Base-by-base conservation (phyloP, 2,113 vertebrate genomes). In the Columba janthina region DNA sequence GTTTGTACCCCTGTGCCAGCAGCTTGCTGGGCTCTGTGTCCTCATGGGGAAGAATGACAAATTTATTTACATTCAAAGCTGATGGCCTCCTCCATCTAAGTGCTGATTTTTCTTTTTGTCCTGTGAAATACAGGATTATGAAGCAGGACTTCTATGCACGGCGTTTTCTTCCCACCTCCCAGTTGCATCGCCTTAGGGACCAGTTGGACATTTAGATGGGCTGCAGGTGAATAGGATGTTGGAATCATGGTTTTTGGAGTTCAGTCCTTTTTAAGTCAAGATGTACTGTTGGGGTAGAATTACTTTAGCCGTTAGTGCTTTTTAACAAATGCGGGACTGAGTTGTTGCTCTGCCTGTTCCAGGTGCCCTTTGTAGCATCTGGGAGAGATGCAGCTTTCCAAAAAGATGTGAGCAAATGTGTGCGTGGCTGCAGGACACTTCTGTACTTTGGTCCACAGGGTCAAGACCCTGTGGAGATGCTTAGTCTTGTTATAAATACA, bases 141-240 rank as follows among this genome's bases (percentile, higher is more conserved):
- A 62, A 74, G 11, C 0, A 4, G 11, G 32, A 19, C 24, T 67
- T 83, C 32, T 24, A 8, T 7, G 17, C 29, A 1, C 0, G 0
- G 22, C 17, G 40, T n/a, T 40, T 51, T 18, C 38, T 38, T 36
- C 31, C 19, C 11, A 3, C 69, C 54, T 46, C 48, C 46, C 58
- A 7, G 10, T 31, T 44, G 46, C 0, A 1, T 24, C n/a, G 31
- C 28, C 28, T 12, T 31, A 11, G 34, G 74, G 74, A 76, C 53
- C 53, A 17, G 64, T 31, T 13, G 75, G 64, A 25, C 13, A 1
- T 44, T 51, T 12, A 22, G 61, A 40, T 0, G 3, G 32, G 31
- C 64, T 64, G 51, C 50, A 50, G 31, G 31, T 54, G 46, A 76
- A 21, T 0, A 10, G 31, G 32, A 11, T 57, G 46, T 48, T 57